A percentile compares a stretch with the other conserved stretches of the same genome.
Conservation (phyloP, 2,113 vertebrate species). For the Cyanocitta stelleri region DNA sequence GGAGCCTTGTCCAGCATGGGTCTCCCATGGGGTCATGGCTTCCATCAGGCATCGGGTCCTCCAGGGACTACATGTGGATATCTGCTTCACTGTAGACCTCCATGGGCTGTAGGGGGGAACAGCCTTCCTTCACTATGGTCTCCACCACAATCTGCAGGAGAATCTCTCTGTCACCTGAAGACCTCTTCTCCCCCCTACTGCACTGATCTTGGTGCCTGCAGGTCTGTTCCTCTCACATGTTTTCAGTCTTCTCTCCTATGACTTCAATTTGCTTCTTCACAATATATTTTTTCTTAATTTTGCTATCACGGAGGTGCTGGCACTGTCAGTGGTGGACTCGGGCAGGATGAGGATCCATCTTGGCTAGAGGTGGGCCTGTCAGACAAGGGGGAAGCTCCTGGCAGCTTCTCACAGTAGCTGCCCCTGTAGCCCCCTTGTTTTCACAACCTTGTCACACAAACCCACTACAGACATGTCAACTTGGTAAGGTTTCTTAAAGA, state of each 20-base stretch:
- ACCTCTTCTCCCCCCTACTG: too few species aligned
- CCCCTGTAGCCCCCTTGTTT: background rate
- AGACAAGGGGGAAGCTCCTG: background rate
- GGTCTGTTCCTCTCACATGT: background rate
- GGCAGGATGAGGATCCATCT: background rate
- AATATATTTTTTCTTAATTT: background rate
- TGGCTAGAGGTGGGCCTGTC: background rate
- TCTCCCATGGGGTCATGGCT: background rate
- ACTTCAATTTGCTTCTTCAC: background rate
- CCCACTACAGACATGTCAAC: background rate
- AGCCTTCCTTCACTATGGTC: background rate
- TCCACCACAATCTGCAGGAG: background rate
- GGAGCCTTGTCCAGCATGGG: background rate
- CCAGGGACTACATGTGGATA: background rate
- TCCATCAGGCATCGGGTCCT: background rate
- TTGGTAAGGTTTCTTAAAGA: background rate
- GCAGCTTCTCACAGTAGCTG: background rate
- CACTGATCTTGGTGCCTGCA: background rate
- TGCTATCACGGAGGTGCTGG: background rate
- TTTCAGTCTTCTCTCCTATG: background rate
- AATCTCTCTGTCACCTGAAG: background rate
- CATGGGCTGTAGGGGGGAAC: background rate
- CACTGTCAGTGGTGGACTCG: background rate
- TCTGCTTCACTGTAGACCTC: background rate
- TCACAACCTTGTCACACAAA: background rate